Conservation (phyloP, 2,113 vertebrate species). For the Lasiurus cinereus region DNA sequence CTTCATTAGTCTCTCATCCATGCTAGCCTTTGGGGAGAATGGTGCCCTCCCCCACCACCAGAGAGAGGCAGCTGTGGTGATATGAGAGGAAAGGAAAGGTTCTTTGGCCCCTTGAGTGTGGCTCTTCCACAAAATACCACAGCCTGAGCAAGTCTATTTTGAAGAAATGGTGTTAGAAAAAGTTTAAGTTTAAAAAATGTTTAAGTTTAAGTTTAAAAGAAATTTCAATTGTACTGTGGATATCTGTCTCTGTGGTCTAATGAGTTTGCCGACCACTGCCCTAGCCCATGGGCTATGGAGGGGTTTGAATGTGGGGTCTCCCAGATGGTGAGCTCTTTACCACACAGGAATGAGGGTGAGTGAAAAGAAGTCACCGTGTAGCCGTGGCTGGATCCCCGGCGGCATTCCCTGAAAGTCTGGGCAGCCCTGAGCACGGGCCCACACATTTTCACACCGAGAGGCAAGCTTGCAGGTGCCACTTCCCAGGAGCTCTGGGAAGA, state of each 20-base stretch:
- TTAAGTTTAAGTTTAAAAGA: too few relatives aligned
- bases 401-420: background rate
- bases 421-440: rapidly evolving
- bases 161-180: too few relatives aligned
- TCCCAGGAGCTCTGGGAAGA: background rate
- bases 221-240: too few relatives aligned
- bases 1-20: background rate
- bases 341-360: background rate
- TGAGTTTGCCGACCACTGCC: too few relatives aligned
- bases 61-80: background rate
- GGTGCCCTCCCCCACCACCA: background rate
- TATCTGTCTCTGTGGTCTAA: too few relatives aligned
- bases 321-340: background rate
- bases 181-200: too few relatives aligned
- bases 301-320: background rate
- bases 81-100: too few relatives aligned
- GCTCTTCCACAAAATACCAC: too few relatives aligned
- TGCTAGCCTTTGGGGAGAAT: background rate
- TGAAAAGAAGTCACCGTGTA: background rate
- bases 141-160: too few relatives aligned
- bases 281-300: rapidly evolving
- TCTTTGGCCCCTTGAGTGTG: too few relatives aligned
- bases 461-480: background rate
- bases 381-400: background rate
- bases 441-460: background rate